Evolutionary conservation across 2,113 vertebrate genomes (phyloP).

Genomic region (Tragelaphus imberbis): DNA sequence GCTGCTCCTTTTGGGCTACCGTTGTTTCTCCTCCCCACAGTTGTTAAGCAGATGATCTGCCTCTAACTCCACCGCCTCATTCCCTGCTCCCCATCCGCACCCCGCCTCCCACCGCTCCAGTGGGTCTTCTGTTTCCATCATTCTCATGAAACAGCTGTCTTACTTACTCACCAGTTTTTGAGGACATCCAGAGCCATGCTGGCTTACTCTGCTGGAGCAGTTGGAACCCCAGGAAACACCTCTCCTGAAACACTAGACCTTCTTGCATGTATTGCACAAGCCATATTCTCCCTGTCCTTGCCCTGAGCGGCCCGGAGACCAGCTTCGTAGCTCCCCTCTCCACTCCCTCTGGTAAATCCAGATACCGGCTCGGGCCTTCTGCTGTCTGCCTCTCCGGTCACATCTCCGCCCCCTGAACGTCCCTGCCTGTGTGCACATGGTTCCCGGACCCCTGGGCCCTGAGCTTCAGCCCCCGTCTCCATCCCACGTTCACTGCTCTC

Average conservation of each 20-base stretch:
- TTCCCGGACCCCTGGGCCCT: not conserved
- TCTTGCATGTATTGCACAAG: not conserved
- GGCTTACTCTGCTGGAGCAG: not conserved
- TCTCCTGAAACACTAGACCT: not conserved
- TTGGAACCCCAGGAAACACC: not conserved
- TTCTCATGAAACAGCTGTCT: not conserved
- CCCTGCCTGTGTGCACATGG: not conserved
- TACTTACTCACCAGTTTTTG: not conserved
- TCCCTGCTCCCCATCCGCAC: fast-evolving
- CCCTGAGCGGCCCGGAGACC: not conserved
- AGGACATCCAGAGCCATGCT: not conserved
- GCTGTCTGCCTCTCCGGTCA: not conserved
- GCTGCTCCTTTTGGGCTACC: too few species aligned
- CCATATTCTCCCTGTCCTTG: not conserved
- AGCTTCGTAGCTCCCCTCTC: not conserved
- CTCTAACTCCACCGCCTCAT: not conserved
- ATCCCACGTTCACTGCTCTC: fast-evolving
- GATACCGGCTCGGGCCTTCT: not conserved
- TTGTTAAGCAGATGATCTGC: not conserved
- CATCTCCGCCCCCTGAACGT: not conserved
- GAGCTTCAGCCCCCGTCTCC: too few species aligned
- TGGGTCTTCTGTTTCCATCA: not conserved
- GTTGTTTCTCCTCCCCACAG: fast-evolving
- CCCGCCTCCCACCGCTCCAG: not conserved
- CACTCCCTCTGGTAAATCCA: not conserved